Evolutionary conservation across 2,888 invertebrate species (phyloP), one percentile per base, ranked within the genome.

Genomic region (Caenorhabditis sulstoni): DNA sequence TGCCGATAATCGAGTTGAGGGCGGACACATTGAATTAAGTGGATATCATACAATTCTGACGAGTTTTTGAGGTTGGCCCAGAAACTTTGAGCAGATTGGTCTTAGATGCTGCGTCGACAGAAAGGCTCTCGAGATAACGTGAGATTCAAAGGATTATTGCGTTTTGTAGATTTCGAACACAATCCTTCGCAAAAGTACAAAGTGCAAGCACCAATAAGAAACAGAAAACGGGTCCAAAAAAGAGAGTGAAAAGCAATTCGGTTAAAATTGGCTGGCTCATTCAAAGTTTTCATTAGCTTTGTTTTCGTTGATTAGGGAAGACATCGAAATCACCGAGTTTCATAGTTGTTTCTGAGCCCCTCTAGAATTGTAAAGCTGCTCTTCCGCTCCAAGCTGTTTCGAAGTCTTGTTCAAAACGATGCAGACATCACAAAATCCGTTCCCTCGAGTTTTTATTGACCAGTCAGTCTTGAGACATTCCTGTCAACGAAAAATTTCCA

Each of bases 11-110:
- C 23, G 62, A 45, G 62, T 62, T 55, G 50, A 59, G 20, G 45
- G 53, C 41, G 11, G 41, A 29, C 70, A 70, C 45, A 70, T 70
- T 61, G 52, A 52, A 68, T 68, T 59, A 59, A 29, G 50, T 23
- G 12, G 41, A 50, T 67, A 50, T 67, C 67, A 67, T 67, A 41
- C 50, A 58, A 50, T 20, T 50, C 39, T 20, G 49, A 29, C 18
- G 49, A 14, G 39, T 41, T 35, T 49, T 29, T 11, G 52, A n/a
- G 11, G 11, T 22, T 3, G 18, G 47, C 16, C 29, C 4, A 29
- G 52, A 53, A 64, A 44, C 14, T 44, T 53, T 14, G 16, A 5
- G 41, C 22, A 52, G 22, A 3, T 53, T 44, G 64, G 12, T 53
- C 49, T 39, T 12, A 3, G 9, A 41, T 20, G 22, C 29, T 29